Conservation (phyloP, 2,113 vertebrate genomes). For the Ammodytes marinus region DNA sequence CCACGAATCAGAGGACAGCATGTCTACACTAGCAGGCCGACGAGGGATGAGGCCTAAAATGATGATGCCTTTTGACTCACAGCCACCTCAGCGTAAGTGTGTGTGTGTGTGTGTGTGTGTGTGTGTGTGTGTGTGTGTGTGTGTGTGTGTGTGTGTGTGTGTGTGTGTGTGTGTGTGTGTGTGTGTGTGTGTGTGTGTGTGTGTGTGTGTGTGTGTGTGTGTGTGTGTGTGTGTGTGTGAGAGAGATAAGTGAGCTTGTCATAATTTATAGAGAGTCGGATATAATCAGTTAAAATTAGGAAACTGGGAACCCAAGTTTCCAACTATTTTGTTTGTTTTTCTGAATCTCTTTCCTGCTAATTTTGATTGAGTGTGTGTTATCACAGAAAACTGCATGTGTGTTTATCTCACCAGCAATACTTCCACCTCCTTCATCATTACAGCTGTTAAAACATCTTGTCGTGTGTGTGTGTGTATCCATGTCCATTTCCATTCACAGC, state of each 20-base stretch:
- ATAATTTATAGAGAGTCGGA: neutral
- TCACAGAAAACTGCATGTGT: conserved; percentile 79
- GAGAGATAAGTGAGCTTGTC: conserved; percentile 32
- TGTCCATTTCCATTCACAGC: conserved; percentile 93
- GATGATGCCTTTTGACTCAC: conserved; percentile 99
- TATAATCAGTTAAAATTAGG: neutral
- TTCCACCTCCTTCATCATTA: conserved; percentile 32
- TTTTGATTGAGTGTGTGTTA: conserved; percentile 3
- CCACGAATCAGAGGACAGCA: conserved; percentile 97
- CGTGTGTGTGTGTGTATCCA: conserved; percentile 63
- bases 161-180: conserved; percentile 25
- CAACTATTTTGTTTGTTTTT: conserved; percentile 6
- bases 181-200: conserved; percentile 77
- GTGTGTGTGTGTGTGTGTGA: conserved; percentile 17
- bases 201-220: conserved; percentile 44
- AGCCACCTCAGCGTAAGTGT: conserved; percentile 98
- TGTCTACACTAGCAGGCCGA: conserved; percentile 95
- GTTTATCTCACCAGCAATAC: conserved; percentile 39
- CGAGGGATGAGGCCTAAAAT: conserved; percentile 99
- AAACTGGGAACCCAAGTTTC: neutral
- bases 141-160: conserved; percentile 20
- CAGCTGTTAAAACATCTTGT: conserved; percentile 56
- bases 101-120: conserved; percentile 40
- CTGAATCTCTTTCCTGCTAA: neutral
- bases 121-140: conserved; percentile 45